Percentiles rank a stretch among this genome's conserved stretches.
Conservation (phyloP, 2,113 vertebrate genomes). For the Chiloscyllium plagiosum region DNA sequence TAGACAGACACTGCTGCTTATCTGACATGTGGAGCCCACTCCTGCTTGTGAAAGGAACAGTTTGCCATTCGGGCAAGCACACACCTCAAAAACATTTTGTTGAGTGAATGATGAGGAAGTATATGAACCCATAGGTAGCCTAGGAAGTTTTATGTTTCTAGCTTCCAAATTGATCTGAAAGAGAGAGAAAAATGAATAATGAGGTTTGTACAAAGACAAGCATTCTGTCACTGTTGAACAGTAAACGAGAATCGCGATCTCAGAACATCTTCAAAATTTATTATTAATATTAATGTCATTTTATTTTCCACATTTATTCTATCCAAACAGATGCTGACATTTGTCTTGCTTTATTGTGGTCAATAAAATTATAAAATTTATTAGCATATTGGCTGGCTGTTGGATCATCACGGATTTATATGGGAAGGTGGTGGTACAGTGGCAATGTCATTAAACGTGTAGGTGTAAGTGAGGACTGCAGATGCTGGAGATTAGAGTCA, state of each 20-base stretch:
- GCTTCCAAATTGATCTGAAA: slow-evolving; percentile 86
- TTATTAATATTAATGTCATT: background rate
- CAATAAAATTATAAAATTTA: background rate
- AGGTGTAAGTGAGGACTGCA: no score
- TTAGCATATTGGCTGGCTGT: background rate
- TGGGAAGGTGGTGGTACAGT: no score
- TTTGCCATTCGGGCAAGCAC: slow-evolving; percentile 88
- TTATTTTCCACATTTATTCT: background rate
- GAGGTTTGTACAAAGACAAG: background rate
- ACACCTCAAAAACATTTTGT: slow-evolving; percentile 94
- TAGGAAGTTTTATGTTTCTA: slow-evolving; percentile 80
- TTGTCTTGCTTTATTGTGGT: background rate
- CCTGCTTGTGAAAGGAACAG: slow-evolving; percentile 93
- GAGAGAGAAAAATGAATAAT: slow-evolving; percentile 38
- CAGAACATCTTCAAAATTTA: background rate
- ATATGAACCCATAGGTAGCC: slow-evolving; percentile 83
- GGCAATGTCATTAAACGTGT: no score
- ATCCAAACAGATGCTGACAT: background rate
- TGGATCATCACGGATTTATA: background rate
- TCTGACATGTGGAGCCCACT: slow-evolving; percentile 87
- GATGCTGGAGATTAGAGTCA: no score
- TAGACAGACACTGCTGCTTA: slow-evolving; percentile 89
- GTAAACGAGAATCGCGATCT: background rate
- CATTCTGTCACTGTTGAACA: background rate
- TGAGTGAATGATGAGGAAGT: slow-evolving; percentile 68